These are phyloP conservation scores for Meandrusa payeni DNA, from an alignment of 2,888 invertebrate genomes.

Conservation along the genomic window DNA sequence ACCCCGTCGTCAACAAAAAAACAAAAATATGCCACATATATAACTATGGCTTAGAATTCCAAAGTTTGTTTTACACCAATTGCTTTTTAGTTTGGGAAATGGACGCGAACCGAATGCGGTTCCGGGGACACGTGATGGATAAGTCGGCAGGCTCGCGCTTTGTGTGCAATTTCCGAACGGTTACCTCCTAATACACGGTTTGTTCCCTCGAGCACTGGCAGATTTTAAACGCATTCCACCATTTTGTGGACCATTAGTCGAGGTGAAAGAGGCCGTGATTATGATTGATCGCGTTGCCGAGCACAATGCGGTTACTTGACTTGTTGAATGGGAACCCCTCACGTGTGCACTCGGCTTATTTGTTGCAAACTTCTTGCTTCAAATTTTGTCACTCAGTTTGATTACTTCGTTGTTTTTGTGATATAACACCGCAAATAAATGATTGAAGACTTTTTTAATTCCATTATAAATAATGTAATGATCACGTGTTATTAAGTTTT, in stretches of 20 bases:
- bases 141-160: constrained; percentile 53
- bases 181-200: constrained; percentile 66
- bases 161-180: constrained; percentile 71
- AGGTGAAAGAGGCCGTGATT: constrained; percentile 77
- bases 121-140: constrained; percentile 69
- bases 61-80: no score
- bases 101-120: constrained; percentile 25
- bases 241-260: constrained; percentile 78
- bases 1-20: no score
- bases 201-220: constrained; percentile 54
- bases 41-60: no score
- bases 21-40: no score
- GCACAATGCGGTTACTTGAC: constrained; percentile 64
- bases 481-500: no score
- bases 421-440: neutral
- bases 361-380: constrained; percentile 43
- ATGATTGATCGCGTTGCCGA: constrained; percentile 70
- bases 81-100: constrained; percentile 28
- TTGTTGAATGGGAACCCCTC: constrained; percentile 70
- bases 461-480: no score
- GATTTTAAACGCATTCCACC: constrained; percentile 76
- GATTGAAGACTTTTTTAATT: constrained; percentile 2
- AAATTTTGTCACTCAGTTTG: constrained; percentile 39
- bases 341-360: constrained; percentile 62
- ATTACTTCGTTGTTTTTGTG: constrained; percentile 30